Conservation (phyloP, 2,113 vertebrate genomes). For the Toxotes chatareus region DNA sequence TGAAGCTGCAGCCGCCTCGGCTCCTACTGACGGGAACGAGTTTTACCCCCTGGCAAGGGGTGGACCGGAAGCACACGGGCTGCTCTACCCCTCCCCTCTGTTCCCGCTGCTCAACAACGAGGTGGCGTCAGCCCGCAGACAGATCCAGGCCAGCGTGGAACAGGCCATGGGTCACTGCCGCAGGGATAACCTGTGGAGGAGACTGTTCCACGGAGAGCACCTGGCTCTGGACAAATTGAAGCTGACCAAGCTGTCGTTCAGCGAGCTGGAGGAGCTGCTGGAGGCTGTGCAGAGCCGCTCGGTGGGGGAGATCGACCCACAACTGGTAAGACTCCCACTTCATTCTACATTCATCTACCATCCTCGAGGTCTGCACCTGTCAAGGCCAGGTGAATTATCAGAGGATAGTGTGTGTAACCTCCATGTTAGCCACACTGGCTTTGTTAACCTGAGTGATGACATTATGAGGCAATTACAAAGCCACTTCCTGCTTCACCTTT, state of each 20-base stretch:
- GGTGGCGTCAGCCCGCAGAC: slow-evolving; percentile 88
- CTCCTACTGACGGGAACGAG: slow-evolving; percentile 78
- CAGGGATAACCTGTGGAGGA: slow-evolving; percentile 96
- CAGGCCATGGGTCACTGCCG: slow-evolving; percentile 97
- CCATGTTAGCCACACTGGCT: background rate
- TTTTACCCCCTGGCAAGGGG: slow-evolving; percentile 73
- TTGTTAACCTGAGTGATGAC: background rate
- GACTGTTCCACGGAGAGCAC: slow-evolving; percentile 96
- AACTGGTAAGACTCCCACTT: slow-evolving; percentile 87
- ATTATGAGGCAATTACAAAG: background rate
- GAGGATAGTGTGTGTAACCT: too few relatives aligned
- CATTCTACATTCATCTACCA: background rate
- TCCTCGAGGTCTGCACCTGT: background rate
- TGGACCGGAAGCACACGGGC: slow-evolving; percentile 76
- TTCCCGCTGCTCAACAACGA: slow-evolving; percentile 93
- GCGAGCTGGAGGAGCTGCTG: slow-evolving; percentile 95
- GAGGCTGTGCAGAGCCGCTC: slow-evolving; percentile 93
- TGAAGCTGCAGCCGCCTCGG: slow-evolving; percentile 4
- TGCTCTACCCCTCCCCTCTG: slow-evolving; percentile 86
- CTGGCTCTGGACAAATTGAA: slow-evolving; percentile 93
- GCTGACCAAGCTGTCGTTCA: slow-evolving; percentile 90
- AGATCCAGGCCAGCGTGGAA: slow-evolving; percentile 92
- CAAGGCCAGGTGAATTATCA: background rate
- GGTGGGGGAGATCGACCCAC: slow-evolving; percentile 93
- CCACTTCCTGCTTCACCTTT: background rate